phyloP scores from a whole-genome alignment of 2,888 invertebrate genomes.

The Synanthedon tipuliformis region DNA sequence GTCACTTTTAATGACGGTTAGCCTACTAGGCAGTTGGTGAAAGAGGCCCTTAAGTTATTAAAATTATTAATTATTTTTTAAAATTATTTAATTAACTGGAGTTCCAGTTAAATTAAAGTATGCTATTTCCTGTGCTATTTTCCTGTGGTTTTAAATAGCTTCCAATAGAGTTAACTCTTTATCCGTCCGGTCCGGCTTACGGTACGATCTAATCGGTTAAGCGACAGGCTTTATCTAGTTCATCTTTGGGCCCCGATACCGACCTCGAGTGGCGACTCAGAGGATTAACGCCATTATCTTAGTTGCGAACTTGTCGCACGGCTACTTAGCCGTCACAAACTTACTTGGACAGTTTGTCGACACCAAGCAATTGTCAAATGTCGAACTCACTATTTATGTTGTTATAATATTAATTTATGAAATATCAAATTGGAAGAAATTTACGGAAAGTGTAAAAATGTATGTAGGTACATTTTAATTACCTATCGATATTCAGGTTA shows the following conservation, averaged over 20 bases:
- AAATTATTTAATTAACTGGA: not conserved
- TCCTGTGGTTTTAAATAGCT: not conserved
- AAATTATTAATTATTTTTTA: not conserved
- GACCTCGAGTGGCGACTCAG: constrained; percentile 30
- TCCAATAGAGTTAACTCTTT: not conserved
- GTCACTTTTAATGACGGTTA: too few species aligned
- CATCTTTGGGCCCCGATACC: constrained; percentile 23
- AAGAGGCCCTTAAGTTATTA: too few species aligned
- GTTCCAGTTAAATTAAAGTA: too few species aligned
- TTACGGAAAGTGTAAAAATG: too few species aligned
- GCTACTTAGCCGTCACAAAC: constrained; percentile 29
- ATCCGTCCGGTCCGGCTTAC: not conserved
- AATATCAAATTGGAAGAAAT: too few species aligned
- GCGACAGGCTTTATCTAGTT: constrained; percentile 37
- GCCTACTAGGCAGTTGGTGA: too few species aligned
- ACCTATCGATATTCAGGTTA: too few species aligned
- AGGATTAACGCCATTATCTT: constrained; percentile 47
- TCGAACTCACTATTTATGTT: not conserved
- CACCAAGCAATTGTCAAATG: not conserved
- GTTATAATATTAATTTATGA: too few species aligned
- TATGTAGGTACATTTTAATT: too few species aligned
- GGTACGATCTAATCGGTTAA: constrained; percentile 34
- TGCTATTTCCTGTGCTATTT: too few species aligned
- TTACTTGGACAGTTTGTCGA: constrained; percentile 23
- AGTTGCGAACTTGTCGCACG: constrained; percentile 35